Base-by-base conservation (phyloP, 2,888 invertebrate species). In the Drosophila colorata region DNA sequence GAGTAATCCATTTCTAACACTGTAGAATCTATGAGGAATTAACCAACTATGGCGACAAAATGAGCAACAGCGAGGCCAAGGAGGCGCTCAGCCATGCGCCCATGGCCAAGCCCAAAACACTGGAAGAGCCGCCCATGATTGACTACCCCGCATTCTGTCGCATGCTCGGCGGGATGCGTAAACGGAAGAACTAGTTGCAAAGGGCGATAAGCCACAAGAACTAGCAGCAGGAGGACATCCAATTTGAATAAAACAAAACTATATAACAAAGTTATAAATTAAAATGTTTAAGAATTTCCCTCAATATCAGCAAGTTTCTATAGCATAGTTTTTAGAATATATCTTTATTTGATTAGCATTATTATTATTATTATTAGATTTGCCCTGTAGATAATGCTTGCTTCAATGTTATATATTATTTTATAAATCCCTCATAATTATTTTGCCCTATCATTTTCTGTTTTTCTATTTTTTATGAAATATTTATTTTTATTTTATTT, bases 31-130 rank as follows among this genome's bases (percentile, higher is more conserved):
- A 94, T 69, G 94, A 94, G 74, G 95, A 95, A 83, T 91, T 95
- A 43, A 94, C 94, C 93, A 94, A 94, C 7, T 94, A 93, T 90
- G 95, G 95, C 4, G 95, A 95, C 81, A 93, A 93, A 86, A 94
- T 95, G 87, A 94, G 94, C 0, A 93, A 93, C 46, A 93, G 93
- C 72, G 95, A 95, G 91, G 94, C 95, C 0, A 93, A 94, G 69
- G 93, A 94, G 75, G 95, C 95, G 0, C 90, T 95, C 13, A 94
- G 94, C 71, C 94, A 94, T 81, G 95, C 95, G 0, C 95, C 95
- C 0, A 90, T 93, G 56, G 92, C 93, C n/a, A 92, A 93, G 60
- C 93, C 93, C 40, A 93, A 93, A 59, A 87, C 90, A 2, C 78
- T 92, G 46, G 91, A 92, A 65, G 91, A 92, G 47, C 90, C 92